phyloP scores from a whole-genome alignment of 2,888 invertebrate genomes.

The Chironomus tentans region DNA sequence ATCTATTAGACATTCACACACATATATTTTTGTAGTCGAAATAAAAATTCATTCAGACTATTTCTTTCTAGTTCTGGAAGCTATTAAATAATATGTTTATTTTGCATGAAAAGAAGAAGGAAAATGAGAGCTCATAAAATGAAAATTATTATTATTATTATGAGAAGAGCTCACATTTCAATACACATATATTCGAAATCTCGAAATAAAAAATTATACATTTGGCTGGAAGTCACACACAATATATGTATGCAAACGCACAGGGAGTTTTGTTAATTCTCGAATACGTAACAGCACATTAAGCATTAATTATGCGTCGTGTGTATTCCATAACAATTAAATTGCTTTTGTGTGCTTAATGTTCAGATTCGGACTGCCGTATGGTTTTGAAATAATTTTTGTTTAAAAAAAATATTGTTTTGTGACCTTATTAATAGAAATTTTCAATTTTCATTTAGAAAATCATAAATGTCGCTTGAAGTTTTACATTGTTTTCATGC shows the following conservation, averaged over 20 bases:
- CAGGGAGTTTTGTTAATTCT: background rate
- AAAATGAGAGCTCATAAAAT: background rate
- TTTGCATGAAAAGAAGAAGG: background rate
- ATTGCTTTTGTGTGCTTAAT: background rate
- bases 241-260: background rate
- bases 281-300: constrained; percentile 13
- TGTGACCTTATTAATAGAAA: constrained; percentile 12
- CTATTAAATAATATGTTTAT: background rate
- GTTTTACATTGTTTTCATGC: too few species aligned
- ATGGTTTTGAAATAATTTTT: background rate
- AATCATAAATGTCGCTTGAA: too few species aligned
- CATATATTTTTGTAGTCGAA: background rate
- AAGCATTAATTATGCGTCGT: constrained; percentile 24
- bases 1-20: background rate
- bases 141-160: background rate
- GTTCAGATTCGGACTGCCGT: background rate
- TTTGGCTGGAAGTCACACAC: background rate
- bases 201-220: too few species aligned
- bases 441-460: too few species aligned
- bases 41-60: too few species aligned
- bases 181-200: background rate
- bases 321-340: constrained; percentile 9
- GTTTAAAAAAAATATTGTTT: background rate
- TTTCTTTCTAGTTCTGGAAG: background rate
- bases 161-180: background rate